Evolutionary conservation across 2,888 invertebrate species (phyloP).

Genomic region (Rhamnusium bicolor): DNA sequence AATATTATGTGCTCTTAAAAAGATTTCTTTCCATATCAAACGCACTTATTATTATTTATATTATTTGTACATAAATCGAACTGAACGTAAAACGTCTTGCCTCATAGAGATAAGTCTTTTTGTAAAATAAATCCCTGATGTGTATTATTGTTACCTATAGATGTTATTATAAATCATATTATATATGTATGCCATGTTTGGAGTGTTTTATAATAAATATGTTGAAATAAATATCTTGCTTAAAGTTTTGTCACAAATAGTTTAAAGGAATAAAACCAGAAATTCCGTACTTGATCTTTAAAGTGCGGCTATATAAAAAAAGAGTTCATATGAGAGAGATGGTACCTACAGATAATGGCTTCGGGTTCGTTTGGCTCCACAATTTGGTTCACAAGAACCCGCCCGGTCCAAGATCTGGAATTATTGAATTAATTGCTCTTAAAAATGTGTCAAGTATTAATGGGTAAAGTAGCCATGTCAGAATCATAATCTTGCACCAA

Average conservation of each 20-base stretch:
- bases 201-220: constrained; percentile 58
- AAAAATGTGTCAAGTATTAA: constrained; percentile 57
- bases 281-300: constrained; percentile 45
- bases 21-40: constrained; percentile 14
- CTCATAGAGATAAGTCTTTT: constrained; percentile 57
- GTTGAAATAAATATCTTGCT: constrained; percentile 53
- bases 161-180: constrained; percentile 54
- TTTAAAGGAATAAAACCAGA: constrained; percentile 34
- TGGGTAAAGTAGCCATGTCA: constrained; percentile 53
- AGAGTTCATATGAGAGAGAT: constrained; percentile 28
- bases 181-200: constrained; percentile 57
- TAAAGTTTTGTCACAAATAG: constrained; percentile 41
- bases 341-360: constrained; percentile 18
- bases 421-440: constrained; percentile 51
- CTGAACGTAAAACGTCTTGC: constrained; percentile 58
- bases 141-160: constrained; percentile 59
- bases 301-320: constrained; percentile 39
- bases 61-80: constrained; percentile 55
- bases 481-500: constrained; percentile 53
- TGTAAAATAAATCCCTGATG: constrained; percentile 50
- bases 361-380: constrained; percentile 24
- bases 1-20: constrained; percentile 35
- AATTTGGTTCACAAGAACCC: constrained; percentile 13
- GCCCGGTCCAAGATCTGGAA: background rate
- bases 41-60: constrained; percentile 39